Evolutionary conservation across 2,888 invertebrate species (phyloP).

Genomic region (Drosophila macrospina): DNA sequence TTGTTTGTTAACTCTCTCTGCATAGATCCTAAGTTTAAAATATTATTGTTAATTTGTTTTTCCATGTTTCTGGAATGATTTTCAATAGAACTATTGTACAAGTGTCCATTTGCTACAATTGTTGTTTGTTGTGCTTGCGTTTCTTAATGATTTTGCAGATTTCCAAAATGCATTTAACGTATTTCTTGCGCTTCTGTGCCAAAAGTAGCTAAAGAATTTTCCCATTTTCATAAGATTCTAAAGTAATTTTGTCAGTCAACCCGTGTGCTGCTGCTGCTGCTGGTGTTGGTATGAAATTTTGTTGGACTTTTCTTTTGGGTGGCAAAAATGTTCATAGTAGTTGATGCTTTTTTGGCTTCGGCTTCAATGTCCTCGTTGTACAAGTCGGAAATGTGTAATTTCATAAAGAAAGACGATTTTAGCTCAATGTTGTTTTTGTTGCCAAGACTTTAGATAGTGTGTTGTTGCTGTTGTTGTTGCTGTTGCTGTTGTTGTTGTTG

Average conservation of each 20-base stretch:
- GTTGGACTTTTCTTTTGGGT: slow-evolving; percentile 33
- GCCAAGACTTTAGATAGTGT: slow-evolving; percentile 73
- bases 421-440: slow-evolving; percentile 53
- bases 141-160: slow-evolving; percentile 77
- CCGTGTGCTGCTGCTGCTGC: slow-evolving; percentile 20
- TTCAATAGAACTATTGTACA: slow-evolving; percentile 82
- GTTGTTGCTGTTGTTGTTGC: slow-evolving; percentile 31
- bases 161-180: slow-evolving; percentile 74
- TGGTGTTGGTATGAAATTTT: slow-evolving; percentile 12
- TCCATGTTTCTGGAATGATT: slow-evolving; percentile 38
- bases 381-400: slow-evolving; percentile 81
- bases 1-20: slow-evolving; percentile 70
- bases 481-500: slow-evolving; percentile 25
- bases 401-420: slow-evolving; percentile 77
- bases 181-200: slow-evolving; percentile 36
- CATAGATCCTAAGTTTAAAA: slow-evolving; percentile 65
- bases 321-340: slow-evolving; percentile 40
- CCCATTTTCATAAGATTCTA: slow-evolving; percentile 50
- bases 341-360: slow-evolving; percentile 60
- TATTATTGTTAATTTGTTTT: slow-evolving; percentile 3
- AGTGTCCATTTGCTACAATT: slow-evolving; percentile 81
- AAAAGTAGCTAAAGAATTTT: slow-evolving; percentile 49
- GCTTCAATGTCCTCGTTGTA: slow-evolving; percentile 72
- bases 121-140: slow-evolving; percentile 54
- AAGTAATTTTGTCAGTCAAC: slow-evolving; percentile 60